A percentile compares a stretch with the other conserved stretches of the same genome.
Conservation (phyloP, 2,797 vertebrate species). For the Rhinichthys osculus region DNA sequence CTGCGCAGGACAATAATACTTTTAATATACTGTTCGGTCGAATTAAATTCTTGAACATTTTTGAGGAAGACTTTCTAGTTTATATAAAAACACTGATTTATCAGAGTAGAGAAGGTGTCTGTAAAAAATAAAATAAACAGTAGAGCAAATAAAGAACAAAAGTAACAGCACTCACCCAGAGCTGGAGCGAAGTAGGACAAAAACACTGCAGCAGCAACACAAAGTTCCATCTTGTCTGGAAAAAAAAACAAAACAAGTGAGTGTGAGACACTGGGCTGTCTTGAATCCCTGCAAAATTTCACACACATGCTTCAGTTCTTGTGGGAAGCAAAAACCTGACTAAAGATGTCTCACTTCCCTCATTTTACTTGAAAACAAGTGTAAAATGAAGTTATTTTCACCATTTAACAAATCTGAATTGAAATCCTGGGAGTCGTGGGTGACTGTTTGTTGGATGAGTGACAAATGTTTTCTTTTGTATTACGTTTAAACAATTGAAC, state of each 20-base stretch:
- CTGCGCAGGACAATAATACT: not conserved
- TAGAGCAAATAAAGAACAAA: not conserved
- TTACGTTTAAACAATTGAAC: not conserved
- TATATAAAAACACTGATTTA: not conserved
- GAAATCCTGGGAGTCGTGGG: not conserved
- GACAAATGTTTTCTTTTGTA: not conserved
- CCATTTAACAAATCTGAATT: conserved; percentile 2
- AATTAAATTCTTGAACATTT: not conserved
- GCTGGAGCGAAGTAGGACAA: conserved; percentile 52
- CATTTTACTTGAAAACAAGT: not conserved
- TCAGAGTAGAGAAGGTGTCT: not conserved
- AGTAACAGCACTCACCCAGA: conserved; percentile 56
- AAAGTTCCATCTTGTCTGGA: conserved; percentile 60
- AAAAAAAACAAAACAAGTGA: conserved; percentile 13
- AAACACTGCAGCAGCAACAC: conserved; percentile 48
- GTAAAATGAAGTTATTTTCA: not conserved
- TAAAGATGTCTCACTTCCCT: not conserved
- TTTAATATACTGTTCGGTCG: not conserved
- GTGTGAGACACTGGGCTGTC: conserved; percentile 25
- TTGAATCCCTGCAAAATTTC: conserved; percentile 37
- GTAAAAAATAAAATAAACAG: not conserved
- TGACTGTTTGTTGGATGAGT: not conserved
- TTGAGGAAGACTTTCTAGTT: not conserved
- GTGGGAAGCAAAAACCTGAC: not conserved
- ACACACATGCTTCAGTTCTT: conserved; percentile 33